phyloP scores from a whole-genome alignment of 1,140 invertebrate genomes.

The Vanessa tameamea region DNA sequence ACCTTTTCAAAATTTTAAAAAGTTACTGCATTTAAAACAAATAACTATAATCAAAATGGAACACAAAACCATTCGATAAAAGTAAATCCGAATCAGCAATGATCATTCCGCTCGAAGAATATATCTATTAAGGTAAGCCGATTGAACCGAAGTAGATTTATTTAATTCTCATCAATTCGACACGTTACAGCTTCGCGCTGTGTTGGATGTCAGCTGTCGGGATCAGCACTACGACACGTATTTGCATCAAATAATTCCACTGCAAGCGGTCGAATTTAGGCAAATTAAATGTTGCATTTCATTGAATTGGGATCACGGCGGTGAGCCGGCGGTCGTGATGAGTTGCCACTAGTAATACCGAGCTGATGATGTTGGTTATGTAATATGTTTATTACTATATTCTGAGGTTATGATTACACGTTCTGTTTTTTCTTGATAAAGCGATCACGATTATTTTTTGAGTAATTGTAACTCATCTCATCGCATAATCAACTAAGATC shows the following conservation, averaged over 20 bases:
- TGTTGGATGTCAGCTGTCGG: slow-evolving; percentile 5
- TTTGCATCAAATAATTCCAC: slow-evolving; percentile 8
- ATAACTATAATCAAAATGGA: too few species aligned
- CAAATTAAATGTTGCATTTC: slow-evolving; percentile 6
- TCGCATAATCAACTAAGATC: too few species aligned
- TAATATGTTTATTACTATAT: too few species aligned
- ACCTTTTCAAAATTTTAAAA: too few species aligned
- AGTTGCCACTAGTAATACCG: neutral
- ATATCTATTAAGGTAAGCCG: neutral
- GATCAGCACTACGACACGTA: slow-evolving; percentile 1
- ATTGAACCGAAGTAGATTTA: neutral
- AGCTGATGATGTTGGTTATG: neutral
- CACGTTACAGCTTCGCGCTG: neutral
- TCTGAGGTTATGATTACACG: too few species aligned
- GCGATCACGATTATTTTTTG: too few species aligned
- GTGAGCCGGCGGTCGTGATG: neutral
- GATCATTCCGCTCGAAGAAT: neutral
- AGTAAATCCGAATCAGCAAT: neutral
- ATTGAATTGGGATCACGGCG: neutral
- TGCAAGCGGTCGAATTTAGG: neutral
- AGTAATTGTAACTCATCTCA: too few species aligned
- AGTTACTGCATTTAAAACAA: too few species aligned
- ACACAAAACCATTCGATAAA: too few species aligned
- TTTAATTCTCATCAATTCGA: slow-evolving; percentile 1
- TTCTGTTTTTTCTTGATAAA: too few species aligned